Percentiles rank a stretch among this genome's conserved stretches.
Evolutionary conservation across 2,113 vertebrate genomes (phyloP).

Genomic region (Thermophis baileyi): DNA sequence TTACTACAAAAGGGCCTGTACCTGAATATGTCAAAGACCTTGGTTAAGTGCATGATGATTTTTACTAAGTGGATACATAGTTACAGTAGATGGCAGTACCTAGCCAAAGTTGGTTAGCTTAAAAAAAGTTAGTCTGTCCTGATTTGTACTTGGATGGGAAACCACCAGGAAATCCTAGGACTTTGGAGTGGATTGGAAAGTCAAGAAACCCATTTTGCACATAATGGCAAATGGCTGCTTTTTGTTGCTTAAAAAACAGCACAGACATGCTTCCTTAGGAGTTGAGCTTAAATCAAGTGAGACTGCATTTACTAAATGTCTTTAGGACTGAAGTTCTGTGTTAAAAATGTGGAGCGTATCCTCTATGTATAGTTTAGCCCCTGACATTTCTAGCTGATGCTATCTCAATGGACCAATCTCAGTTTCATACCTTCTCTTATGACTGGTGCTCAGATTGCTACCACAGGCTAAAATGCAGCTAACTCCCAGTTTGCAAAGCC

Average conservation of each 20-base stretch:
- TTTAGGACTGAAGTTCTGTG: not conserved
- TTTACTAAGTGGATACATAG: not conserved
- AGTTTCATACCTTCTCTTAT: not conserved
- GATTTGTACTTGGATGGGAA: not conserved
- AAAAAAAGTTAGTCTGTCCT: not conserved
- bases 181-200: not conserved
- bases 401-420: not conserved
- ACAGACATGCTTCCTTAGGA: not conserved
- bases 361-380: not conserved
- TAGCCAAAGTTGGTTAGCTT: not conserved
- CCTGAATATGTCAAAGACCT: not conserved
- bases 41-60: not conserved
- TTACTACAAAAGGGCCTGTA: not conserved
- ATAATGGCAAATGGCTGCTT: not conserved
- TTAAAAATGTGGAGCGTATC: not conserved
- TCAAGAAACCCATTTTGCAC: not conserved
- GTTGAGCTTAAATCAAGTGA: not conserved
- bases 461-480: not conserved
- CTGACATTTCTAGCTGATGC: not conserved
- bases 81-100: not conserved
- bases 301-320: not conserved
- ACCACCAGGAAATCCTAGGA: not conserved
- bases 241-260: not conserved
- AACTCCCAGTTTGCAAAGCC: not conserved
- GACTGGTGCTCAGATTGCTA: not conserved